These are phyloP conservation scores for Penaeus chinensis DNA, from an alignment of 1,140 invertebrate species.

Conservation along the genomic window DNA sequence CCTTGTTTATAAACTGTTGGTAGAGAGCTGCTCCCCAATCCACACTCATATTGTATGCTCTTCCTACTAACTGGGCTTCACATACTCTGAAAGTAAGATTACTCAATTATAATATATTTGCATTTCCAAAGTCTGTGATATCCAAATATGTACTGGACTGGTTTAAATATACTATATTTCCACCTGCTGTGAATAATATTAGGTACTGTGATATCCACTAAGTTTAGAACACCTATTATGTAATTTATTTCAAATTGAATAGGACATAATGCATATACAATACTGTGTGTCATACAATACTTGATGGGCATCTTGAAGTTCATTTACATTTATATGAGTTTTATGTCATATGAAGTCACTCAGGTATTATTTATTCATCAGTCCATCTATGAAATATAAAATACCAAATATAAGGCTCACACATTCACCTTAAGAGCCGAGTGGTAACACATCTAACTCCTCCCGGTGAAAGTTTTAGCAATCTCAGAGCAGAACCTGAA, in stretches of 20 bases:
- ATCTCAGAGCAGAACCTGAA: slow-evolving; percentile 19
- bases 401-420: background rate
- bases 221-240: too few relatives aligned
- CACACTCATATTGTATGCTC: slow-evolving; percentile 32
- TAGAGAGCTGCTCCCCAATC: slow-evolving; percentile 46
- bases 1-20: slow-evolving; percentile 41
- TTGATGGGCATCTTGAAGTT: too few relatives aligned
- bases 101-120: too few relatives aligned
- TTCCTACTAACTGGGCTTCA: slow-evolving; percentile 43
- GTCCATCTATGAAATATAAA: background rate
- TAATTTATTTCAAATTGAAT: too few relatives aligned
- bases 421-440: background rate
- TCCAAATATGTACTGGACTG: too few relatives aligned
- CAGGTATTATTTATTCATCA: background rate
- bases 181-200: too few relatives aligned
- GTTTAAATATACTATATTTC: too few relatives aligned
- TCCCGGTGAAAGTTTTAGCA: slow-evolving; percentile 27
- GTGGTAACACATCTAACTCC: slow-evolving; percentile 39
- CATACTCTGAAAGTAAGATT: slow-evolving; percentile 13
- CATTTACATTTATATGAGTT: too few relatives aligned
- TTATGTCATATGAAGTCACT: background rate
- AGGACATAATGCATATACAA: too few relatives aligned
- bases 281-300: too few relatives aligned
- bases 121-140: too few relatives aligned
- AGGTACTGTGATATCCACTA: too few relatives aligned